Conservation (phyloP, 2,113 vertebrate species). For the Larimichthys polyactis region DNA sequence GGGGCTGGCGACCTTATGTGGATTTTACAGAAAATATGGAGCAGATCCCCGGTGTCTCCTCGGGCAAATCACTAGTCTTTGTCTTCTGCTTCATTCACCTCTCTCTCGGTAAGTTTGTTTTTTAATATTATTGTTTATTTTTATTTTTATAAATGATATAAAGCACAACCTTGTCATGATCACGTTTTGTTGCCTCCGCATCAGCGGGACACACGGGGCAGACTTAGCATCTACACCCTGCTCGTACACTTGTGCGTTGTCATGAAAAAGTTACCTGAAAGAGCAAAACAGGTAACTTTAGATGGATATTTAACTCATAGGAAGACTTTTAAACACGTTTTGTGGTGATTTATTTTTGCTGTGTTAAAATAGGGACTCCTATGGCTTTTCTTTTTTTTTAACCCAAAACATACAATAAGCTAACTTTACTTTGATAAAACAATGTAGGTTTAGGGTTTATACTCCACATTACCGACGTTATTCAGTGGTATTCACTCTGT, state of each 20-base stretch:
- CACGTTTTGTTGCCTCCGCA: slow-evolving; percentile 56
- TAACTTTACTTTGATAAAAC: background rate
- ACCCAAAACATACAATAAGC: background rate
- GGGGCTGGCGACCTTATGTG: slow-evolving; percentile 86
- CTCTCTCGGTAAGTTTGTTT: slow-evolving; percentile 78
- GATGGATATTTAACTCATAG: background rate
- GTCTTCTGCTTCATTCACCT: slow-evolving; percentile 74
- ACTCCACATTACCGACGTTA: background rate
- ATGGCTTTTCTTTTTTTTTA: background rate
- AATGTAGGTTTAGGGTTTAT: background rate
- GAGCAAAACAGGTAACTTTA: background rate
- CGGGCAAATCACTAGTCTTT: slow-evolving; percentile 76
- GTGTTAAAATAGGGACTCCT: background rate
- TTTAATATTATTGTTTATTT: background rate
- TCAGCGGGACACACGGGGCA: slow-evolving; percentile 42
- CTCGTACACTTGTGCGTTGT: background rate
- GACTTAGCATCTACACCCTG: slow-evolving; percentile 54
- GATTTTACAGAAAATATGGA: slow-evolving; percentile 86
- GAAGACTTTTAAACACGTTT: background rate
- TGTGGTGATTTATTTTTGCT: background rate
- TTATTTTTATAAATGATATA: background rate
- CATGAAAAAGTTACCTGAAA: background rate
- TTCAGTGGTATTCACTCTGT: background rate
- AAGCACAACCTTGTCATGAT: slow-evolving; percentile 22
- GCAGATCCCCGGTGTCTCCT: slow-evolving; percentile 79